Evolutionary conservation across 2,888 invertebrate genomes (phyloP), one percentile per base, ranked within the genome.

Genomic region (Stomorhina lunata): DNA sequence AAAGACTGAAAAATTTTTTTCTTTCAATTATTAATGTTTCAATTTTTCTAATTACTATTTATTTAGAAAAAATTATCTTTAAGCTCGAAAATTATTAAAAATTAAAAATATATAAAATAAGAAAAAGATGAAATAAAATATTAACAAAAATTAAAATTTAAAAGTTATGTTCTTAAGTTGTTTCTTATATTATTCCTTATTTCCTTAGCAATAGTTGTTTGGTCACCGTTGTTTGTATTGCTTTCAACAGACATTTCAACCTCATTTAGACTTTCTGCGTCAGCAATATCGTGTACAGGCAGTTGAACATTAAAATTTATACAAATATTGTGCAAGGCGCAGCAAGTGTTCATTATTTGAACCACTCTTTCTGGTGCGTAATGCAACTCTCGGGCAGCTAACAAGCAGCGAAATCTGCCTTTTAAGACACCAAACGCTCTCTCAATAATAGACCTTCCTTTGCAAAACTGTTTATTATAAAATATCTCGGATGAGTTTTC

Each of bases 261-360:
- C 55, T 57, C 27, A 75, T 75, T 75, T 45, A 48, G 48, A 15
- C 57, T 75, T 73, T 75, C 65, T 75, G 66, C 57, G 22, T 78
- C 43, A 43, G 43, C 55, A 53, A 53, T 61, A 50, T 50, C 40
- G 29, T 48, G 20, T 68, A n/a, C 27, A 45, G 59, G 69, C 40
- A 72, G 32, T 63, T 73, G 40, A n/a, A 69, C 29, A 2, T 57
- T 57, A 45, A 45, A 71, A n/a, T 53, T 5, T 15, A 45, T 45
- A 71, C 80, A 80, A 4, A 76, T 68, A 43, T 76, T 80, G 15
- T 77, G 71, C 9, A 77, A n/a, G 0, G 75, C 69, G 15, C 50
- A 63, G 15, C 32, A 59, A 4, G 37, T 71, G 7, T 78, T 81
- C 7, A 65, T 10, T 37, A 81, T 55, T 65, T 71, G 45, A 5